phyloP scores from a whole-genome alignment of 37 sponge, comb jelly and placozoan genomes.

The Dysidea cf. avara region DNA sequence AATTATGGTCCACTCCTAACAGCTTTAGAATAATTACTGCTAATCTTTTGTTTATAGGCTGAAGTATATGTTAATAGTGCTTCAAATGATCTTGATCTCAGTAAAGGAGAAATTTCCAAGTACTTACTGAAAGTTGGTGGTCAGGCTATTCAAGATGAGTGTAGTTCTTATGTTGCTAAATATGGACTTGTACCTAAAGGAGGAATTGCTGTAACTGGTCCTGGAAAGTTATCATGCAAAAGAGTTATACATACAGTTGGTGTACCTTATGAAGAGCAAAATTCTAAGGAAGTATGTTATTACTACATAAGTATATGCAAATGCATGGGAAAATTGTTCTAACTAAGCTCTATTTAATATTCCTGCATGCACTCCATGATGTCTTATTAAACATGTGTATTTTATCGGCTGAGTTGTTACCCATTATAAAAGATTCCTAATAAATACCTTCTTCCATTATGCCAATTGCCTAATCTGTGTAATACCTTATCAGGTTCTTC shows the following conservation, averaged over 20 bases:
- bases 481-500: slow-evolving; percentile 7
- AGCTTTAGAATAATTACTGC: neutral
- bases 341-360: neutral
- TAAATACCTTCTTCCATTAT: no score
- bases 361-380: no score
- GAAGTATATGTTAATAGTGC: slow-evolving; percentile 43
- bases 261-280: slow-evolving; percentile 4
- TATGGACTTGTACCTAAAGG: slow-evolving; percentile 14
- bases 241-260: slow-evolving; percentile 18
- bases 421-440: no score
- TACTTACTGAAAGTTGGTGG: slow-evolving; percentile 13
- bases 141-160: slow-evolving; percentile 27
- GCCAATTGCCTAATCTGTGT: neutral
- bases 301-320: neutral
- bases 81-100: slow-evolving; percentile 23
- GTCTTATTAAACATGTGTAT: no score
- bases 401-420: no score
- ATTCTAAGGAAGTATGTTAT: slow-evolving; percentile 25
- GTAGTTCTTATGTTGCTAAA: slow-evolving; percentile 24
- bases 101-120: slow-evolving; percentile 13
- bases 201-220: slow-evolving; percentile 24
- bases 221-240: slow-evolving; percentile 27
- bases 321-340: neutral
- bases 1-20: no score
- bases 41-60: slow-evolving; percentile 21